Conservation (phyloP, 2,888 invertebrate genomes). For the Panopea generosa region DNA sequence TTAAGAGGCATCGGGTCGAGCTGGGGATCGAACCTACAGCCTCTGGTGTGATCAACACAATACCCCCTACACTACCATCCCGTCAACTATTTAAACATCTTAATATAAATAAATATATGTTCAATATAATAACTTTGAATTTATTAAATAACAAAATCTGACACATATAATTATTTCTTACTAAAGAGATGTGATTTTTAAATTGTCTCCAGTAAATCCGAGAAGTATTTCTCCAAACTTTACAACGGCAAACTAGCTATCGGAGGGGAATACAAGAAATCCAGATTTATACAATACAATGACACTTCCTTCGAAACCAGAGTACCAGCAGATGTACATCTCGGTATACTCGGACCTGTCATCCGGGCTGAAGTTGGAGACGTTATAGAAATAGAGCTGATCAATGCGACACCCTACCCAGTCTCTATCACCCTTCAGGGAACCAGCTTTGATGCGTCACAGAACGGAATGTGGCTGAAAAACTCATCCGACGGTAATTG, state of each 20-base stretch:
- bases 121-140: no score
- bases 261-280: constrained; percentile 19
- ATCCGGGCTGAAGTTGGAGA: constrained; percentile 76
- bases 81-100: no score
- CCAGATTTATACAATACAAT: constrained; percentile 42
- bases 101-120: no score
- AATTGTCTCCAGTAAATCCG: constrained; percentile 7
- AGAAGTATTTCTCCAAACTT: constrained; percentile 7
- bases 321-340: constrained; percentile 22
- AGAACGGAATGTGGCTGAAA: constrained; percentile 54
- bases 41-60: no score
- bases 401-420: constrained; percentile 34
- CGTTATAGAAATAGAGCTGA: constrained; percentile 52
- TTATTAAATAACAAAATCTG: no score
- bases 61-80: no score
- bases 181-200: no score
- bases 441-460: constrained; percentile 43
- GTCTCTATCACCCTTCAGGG: constrained; percentile 47
- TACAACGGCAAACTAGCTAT: constrained; percentile 3
- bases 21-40: no score
- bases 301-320: constrained; percentile 51
- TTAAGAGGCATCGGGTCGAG: no score
- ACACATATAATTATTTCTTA: no score
- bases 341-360: constrained; percentile 71
- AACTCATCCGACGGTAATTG: no score